phyloP scores from a whole-genome alignment of 1,140 invertebrate genomes.

The Linepithema humile region DNA sequence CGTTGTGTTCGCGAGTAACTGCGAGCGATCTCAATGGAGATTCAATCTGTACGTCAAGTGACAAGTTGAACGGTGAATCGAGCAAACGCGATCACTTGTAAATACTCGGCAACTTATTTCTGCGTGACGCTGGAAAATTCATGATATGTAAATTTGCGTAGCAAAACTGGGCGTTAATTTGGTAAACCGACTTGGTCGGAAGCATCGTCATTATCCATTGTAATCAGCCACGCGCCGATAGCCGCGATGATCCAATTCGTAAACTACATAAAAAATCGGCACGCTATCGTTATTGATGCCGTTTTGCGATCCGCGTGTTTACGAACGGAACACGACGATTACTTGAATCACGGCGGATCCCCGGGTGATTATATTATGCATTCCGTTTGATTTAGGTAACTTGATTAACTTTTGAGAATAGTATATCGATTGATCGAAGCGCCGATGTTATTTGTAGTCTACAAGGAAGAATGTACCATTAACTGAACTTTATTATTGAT shows the following conservation, averaged over 20 bases:
- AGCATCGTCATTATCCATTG: not conserved
- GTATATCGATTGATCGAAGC: not conserved
- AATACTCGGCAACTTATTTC: not conserved
- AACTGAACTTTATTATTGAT: conserved; percentile 47
- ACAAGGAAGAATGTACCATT: not conserved
- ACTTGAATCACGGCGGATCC: not conserved
- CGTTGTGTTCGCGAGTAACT: not conserved
- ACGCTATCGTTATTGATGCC: conserved; percentile 43
- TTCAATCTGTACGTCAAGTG: too few species aligned
- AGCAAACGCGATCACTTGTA: not conserved
- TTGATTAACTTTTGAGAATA: conserved; percentile 39
- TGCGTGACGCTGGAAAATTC: not conserved
- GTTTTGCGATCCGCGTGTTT: conserved; percentile 47
- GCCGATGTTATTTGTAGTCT: not conserved
- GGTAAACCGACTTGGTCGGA: not conserved
- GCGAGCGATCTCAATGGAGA: not conserved
- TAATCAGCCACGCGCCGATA: not conserved
- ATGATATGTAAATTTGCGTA: not conserved
- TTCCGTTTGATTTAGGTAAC: conserved; percentile 55
- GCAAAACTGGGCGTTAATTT: not conserved
- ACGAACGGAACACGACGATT: conserved; percentile 16
- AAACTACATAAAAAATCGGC: conserved; percentile 51
- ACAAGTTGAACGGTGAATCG: conserved; percentile 1
- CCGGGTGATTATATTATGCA: not conserved
- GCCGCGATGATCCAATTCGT: conserved; percentile 22